These are phyloP conservation scores for Cephalophus harveyi DNA, from an alignment of 2,113 vertebrate genomes.

Conservation along the genomic window DNA sequence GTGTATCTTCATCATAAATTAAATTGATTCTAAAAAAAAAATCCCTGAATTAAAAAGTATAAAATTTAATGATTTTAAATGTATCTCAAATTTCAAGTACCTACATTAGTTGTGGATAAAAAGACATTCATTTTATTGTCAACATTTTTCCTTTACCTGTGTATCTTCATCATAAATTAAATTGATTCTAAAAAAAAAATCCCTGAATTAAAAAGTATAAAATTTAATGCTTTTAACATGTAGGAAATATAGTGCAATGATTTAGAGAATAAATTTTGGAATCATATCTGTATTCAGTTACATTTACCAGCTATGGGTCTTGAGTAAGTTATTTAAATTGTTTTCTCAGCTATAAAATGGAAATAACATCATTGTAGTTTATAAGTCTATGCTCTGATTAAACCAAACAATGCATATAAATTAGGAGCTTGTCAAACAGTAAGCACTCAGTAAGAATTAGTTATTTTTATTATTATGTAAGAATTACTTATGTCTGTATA, in stretches of 20 bases:
- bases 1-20: not conserved
- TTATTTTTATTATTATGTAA: not conserved
- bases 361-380: not conserved
- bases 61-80: not conserved
- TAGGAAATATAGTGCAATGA: not conserved
- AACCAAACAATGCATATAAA: not conserved
- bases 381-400: slow-evolving; percentile 9
- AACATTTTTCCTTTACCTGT: not conserved
- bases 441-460: not conserved
- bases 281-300: not conserved
- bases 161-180: not conserved
- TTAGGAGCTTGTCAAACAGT: not conserved
- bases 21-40: not conserved
- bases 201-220: not conserved
- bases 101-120: not conserved
- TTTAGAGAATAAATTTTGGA: not conserved
- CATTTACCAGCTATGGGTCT: not conserved
- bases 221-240: not conserved
- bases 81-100: not conserved
- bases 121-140: not conserved
- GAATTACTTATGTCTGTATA: not conserved
- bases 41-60: not conserved
- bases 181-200: slow-evolving; percentile 11
- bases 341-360: not conserved
- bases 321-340: not conserved